Evolutionary conservation across 2,888 invertebrate species (phyloP).

Genomic region (Lepidonotus clava): DNA sequence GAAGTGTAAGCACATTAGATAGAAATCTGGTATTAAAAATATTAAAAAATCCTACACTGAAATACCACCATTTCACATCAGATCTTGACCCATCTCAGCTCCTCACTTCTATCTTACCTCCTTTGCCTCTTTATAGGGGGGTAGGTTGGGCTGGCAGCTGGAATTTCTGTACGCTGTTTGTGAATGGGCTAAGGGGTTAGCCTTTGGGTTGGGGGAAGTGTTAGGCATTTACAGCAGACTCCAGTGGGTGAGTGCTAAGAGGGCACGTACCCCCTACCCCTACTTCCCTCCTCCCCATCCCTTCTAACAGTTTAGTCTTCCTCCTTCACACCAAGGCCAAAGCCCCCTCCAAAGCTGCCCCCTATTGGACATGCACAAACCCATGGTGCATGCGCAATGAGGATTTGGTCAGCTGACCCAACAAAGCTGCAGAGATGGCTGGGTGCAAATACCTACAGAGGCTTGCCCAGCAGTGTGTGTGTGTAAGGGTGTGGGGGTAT

Average conservation of each 20-base stretch:
- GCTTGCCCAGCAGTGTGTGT: not conserved
- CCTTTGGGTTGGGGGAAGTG: not conserved
- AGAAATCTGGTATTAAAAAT: too few species aligned
- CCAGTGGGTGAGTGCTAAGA: not conserved
- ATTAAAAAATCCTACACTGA: too few species aligned
- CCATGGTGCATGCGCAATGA: conserved; percentile 15
- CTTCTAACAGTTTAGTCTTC: not conserved
- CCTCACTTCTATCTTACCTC: too few species aligned
- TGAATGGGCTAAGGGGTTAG: not conserved
- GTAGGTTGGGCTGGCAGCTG: not conserved
- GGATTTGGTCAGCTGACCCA: conserved; percentile 14
- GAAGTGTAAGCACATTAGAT: too few species aligned
- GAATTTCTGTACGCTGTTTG: not conserved
- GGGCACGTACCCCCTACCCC: not conserved
- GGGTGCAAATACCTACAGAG: not conserved
- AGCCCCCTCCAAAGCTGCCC: not conserved
- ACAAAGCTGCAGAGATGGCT: not conserved
- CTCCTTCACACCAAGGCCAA: not conserved
- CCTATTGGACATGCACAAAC: not conserved
- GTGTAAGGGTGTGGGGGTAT: not conserved
- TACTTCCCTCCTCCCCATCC: too few species aligned
- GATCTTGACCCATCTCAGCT: too few species aligned
- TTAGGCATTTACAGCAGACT: not conserved
- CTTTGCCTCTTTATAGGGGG: too few species aligned
- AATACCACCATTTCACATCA: too few species aligned